Base-by-base conservation (phyloP, 2,888 invertebrate species). In the Glyphotaelius pellucidus region DNA sequence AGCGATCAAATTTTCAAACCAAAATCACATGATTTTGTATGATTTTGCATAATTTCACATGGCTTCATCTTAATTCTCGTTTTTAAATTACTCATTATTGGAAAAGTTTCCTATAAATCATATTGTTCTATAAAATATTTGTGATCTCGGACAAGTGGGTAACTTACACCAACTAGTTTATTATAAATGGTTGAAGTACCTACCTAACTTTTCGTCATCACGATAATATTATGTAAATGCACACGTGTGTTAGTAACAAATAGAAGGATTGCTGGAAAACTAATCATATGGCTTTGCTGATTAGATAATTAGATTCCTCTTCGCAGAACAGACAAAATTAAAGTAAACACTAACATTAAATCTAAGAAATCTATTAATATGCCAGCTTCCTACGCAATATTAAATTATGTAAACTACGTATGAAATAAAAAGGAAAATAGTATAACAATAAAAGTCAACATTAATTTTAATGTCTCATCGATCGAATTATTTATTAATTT, bases 401-500 rank as follows among this genome's bases (percentile, higher is more conserved):
- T 47, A 15, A 15, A 47, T 15, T 15, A 47, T 15, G 47, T 15
- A 47, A 47, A 47, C 47, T 38, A 38, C 9, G 9, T 42, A 42
- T 1, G 42, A 11, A 42, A 12, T 42, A 42, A 42, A 42, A 42
- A 5, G 42, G 47, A 14, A 89, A 14, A 80, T 89, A 14, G 80
- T 80, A 19, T 25, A 80, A 79, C 35, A 89, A 89, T 89, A 89
- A 89, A 89, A 89, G 32, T 35, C n/a, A 89, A 89, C 89, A 80
- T 80, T 38, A 89, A 80, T 47, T 81, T 81, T 31, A 11, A n/a
- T 81, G 30, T 30, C 81, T 9, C 81, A n/a, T 81, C 30, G 15
- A 81, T 15, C 2, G 12, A 81, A 32, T 81, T 14, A 14, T 47
- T 47, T 14, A 47, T 47, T 14, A 14, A 47, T 47, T 47, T 47